Percentiles rank a stretch among this genome's conserved stretches.
Evolutionary conservation across 1,140 invertebrate species (phyloP).

Genomic region (Drosophila bocqueti): DNA sequence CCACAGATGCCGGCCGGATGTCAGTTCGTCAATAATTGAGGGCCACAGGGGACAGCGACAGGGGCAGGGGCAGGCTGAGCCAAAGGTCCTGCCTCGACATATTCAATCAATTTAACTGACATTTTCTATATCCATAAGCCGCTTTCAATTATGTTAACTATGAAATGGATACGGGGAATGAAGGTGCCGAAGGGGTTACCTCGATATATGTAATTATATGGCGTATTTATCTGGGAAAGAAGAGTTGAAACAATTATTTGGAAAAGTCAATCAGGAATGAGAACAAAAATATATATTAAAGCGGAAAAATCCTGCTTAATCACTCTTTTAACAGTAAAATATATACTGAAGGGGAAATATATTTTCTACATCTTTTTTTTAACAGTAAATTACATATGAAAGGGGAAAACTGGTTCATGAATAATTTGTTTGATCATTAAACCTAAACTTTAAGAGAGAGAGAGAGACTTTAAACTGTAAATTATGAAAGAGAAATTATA

Average conservation of each 20-base stretch:
- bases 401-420: no score
- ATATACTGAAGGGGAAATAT: no score
- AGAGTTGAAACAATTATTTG: conserved; percentile 13
- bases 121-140: conserved; percentile 25
- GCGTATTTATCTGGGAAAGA: background rate
- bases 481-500: no score
- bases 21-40: conserved; percentile 33
- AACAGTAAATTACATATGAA: no score
- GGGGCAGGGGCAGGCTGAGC: background rate
- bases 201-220: background rate
- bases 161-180: conserved; percentile 6
- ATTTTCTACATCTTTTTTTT: no score
- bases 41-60: background rate
- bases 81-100: conserved; percentile 39
- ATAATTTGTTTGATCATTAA: no score
- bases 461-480: no score
- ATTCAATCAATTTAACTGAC: conserved; percentile 66
- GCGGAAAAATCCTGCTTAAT: background rate
- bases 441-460: no score
- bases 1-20: conserved; percentile 11
- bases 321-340: background rate
- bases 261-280: background rate
- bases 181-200: background rate
- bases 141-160: conserved; percentile 37
- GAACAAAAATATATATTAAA: background rate